Conservation (phyloP, 2,113 vertebrate genomes). For the Odontophorus gujanensis region DNA sequence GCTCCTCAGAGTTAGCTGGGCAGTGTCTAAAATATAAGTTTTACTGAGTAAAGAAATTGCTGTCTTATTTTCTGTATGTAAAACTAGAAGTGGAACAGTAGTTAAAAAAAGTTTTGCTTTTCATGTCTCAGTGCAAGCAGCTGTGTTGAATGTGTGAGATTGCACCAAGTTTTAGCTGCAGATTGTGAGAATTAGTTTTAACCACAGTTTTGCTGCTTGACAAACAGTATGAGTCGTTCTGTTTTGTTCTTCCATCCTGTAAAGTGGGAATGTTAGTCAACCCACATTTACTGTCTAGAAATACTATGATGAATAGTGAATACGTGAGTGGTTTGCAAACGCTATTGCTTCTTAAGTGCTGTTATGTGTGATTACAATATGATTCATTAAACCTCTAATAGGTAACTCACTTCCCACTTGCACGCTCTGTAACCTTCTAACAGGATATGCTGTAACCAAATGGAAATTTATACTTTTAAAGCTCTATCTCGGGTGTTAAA, state of each 20-base stretch:
- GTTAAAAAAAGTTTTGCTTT: neutral
- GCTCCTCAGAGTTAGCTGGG: neutral
- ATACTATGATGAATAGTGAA: neutral
- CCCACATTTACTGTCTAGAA: neutral
- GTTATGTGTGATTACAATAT: neutral
- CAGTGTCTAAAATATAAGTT: neutral
- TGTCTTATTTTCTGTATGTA: neutral
- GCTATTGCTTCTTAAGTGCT: neutral
- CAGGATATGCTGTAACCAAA: neutral
- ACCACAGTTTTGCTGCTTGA: neutral
- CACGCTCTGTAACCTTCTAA: neutral
- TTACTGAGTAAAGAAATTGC: neutral
- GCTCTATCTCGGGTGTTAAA: conserved; percentile 19
- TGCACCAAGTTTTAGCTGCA: neutral
- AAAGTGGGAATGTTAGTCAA: neutral
- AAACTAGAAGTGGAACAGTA: rapidly evolving
- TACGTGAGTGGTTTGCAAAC: neutral
- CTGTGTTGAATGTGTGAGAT: neutral
- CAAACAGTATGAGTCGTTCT: neutral
- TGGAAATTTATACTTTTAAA: neutral
- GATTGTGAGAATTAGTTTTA: neutral
- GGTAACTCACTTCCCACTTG: conserved; percentile 20
- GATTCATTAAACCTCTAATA: conserved; percentile 23
- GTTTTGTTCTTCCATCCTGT: neutral
- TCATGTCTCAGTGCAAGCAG: neutral